These are phyloP conservation scores for Polyergus mexicanus DNA, from an alignment of 1,140 invertebrate species.

Conservation along the genomic window DNA sequence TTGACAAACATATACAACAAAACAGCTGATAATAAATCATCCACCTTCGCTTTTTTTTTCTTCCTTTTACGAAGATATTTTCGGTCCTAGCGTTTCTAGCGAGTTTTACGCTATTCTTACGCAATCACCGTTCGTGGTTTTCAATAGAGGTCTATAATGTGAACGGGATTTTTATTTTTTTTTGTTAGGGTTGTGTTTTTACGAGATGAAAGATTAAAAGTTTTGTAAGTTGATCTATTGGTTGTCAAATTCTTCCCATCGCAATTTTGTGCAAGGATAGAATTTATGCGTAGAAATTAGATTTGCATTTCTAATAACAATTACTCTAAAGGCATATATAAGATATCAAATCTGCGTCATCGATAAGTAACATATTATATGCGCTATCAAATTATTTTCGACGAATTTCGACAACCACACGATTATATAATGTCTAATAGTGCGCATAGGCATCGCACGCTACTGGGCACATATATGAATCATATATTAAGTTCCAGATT, in stretches of 20 bases:
- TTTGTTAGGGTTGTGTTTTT: neutral
- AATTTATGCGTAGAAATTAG: neutral
- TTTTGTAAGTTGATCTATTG: neutral
- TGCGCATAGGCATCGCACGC: no score
- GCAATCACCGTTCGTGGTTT: slow-evolving; percentile 25
- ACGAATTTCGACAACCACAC: no score
- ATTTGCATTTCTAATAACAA: neutral
- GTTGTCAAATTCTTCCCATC: neutral
- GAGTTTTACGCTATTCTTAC: neutral
- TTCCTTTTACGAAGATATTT: neutral
- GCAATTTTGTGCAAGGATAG: neutral
- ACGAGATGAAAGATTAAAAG: neutral
- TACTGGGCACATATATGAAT: no score
- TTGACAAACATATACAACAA: neutral
- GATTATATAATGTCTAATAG: no score
- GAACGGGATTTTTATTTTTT: slow-evolving; percentile 19
- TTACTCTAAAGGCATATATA: no score
- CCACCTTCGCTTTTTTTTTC: neutral
- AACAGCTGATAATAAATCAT: slow-evolving; percentile 43
- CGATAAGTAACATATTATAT: no score
- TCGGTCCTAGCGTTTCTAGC: slow-evolving; percentile 31
- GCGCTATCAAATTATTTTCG: no score
- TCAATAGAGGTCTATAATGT: neutral
- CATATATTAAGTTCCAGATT: no score
- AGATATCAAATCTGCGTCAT: no score